Conservation (phyloP, 35 echinoderm and acorn worm genomes). For the Diadema setosum region DNA sequence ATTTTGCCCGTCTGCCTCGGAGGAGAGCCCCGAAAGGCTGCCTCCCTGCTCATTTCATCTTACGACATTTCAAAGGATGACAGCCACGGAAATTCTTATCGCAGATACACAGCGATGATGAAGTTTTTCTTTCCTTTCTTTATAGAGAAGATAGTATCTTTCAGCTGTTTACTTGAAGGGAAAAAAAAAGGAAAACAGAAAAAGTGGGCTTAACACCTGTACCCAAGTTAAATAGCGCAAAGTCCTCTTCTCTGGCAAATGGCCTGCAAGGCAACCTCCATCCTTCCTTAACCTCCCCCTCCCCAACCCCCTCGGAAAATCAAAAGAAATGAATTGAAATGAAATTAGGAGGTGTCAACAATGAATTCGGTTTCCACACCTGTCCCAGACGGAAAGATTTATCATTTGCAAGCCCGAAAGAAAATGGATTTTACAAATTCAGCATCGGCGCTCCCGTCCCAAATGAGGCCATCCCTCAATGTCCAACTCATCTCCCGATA, state of each 20-base stretch:
- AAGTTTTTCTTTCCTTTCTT: too few species aligned
- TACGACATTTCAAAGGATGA: background rate
- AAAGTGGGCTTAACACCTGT: background rate
- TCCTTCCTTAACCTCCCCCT: too few species aligned
- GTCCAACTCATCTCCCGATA: background rate
- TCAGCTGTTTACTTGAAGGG: background rate
- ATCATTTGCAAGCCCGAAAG: background rate
- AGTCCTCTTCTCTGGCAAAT: background rate
- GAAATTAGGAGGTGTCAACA: constrained; percentile 3
- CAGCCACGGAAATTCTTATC: background rate
- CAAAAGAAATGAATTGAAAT: constrained; percentile 25
- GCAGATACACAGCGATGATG: background rate
- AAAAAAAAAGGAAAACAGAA: too few species aligned
- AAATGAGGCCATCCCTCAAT: constrained; percentile 1
- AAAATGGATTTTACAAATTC: constrained; percentile 12
- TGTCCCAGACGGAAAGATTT: constrained; percentile 12
- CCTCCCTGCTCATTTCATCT: background rate
- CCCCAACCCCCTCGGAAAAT: background rate
- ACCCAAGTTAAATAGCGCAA: background rate
- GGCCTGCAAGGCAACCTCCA: background rate
- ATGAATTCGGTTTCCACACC: constrained; percentile 28
- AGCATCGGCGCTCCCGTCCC: background rate
- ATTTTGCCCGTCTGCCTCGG: background rate
- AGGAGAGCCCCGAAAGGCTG: background rate
- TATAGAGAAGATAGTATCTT: constrained; percentile 8